Base-by-base conservation (phyloP, 92 coral and sea anemone species). In the Phenganax stokvisi region DNA sequence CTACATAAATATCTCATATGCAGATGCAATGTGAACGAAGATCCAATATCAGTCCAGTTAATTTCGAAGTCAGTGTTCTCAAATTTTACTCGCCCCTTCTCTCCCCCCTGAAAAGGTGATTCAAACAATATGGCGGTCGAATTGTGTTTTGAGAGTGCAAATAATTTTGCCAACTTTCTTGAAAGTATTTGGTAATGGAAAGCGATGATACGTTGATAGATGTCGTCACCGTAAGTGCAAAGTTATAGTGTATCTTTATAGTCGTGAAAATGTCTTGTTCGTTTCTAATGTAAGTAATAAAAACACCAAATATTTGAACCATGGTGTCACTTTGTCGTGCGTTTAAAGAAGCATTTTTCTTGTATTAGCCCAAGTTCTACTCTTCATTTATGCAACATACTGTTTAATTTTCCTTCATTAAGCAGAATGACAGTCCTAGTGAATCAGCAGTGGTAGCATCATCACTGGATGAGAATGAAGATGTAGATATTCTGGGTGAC, bases 211-310 rank as follows among this genome's bases (percentile, higher is more conserved):
- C 82, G 31, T 51, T 78, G 9, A 25, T 78, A 0, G 82, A 78
- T 10, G 73, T 78, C 64, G 72, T 78, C 54, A 57, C 72, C 51
- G 82, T 78, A 78, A 37, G 82, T 75, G 57, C 37, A 75, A 75
- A 20, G 37, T 57, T 55, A 30, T 15, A 25, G 12, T 9, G 31
- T 56, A 54, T 27, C 20, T 0, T 75, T 56, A 57, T 28, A 67
- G 29, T 17, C 3, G 3, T 5, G 73, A 64, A 20, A 64, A 68
- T 68, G 7, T 29, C 52, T 6, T 9, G n/a, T 30, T 64, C 37
- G 70, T 64, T 20, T 64, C 9, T 62, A 12, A 59, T 59, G 65
- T 20, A 20, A 20, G 25, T 20, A 20, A 37, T 37, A 37, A 37
- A 37, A 37, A 2, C 47, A 2, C 47, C 47, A 37, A 37, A 37